Evolutionary conservation across 2,113 vertebrate genomes (phyloP), one percentile per base, ranked within the genome.

Genomic region (Xiphorhynchus elegans): DNA sequence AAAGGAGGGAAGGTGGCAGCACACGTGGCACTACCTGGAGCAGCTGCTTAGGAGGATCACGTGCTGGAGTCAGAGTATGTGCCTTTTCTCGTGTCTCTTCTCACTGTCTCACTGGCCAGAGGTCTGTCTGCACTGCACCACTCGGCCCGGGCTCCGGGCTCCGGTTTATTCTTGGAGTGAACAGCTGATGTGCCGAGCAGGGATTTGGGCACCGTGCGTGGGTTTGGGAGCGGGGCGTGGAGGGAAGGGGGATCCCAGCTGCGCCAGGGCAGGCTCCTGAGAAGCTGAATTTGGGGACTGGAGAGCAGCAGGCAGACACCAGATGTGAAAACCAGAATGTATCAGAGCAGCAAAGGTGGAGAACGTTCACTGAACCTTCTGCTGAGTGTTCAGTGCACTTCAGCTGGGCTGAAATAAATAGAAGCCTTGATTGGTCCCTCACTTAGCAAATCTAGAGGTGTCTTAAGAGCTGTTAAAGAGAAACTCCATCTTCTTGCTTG

Each of bases 191-290:
- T 39, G 60, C 60, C 1, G 17, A 39, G 60, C 3, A 0, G 58
- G 46, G 49, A 6, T 40, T 11, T 0, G 31, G 63, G 72, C 0
- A 6, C 49, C 10, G 39, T 5, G 42, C 14, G 0, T 0, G n/a
- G 63, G 1, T 33, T 42, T 55, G 72, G 74, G 69, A 67, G 37
- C 0, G 7, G 85, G 56, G 6, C 0, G 21, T 1, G 58, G 15
- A 64, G 75, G 60, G 64, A 39, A 89, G 50, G 28, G 7, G 55
- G 35, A 13, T 66, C 28, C 35, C 33, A 2, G 53, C 28, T 20
- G 70, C 39, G 55, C 20, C 46, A 1, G 20, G 3, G 69, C 2
- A 2, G 23, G 49, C 2, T 46, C 46, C 39, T 11, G 56, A 33
- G 83, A 2, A 17, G 55, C 11, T 0, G 28, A 58, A 47, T 9